These are phyloP conservation scores for Oreortyx pictus DNA, from an alignment of 2,797 vertebrate species.

Conservation along the genomic window DNA sequence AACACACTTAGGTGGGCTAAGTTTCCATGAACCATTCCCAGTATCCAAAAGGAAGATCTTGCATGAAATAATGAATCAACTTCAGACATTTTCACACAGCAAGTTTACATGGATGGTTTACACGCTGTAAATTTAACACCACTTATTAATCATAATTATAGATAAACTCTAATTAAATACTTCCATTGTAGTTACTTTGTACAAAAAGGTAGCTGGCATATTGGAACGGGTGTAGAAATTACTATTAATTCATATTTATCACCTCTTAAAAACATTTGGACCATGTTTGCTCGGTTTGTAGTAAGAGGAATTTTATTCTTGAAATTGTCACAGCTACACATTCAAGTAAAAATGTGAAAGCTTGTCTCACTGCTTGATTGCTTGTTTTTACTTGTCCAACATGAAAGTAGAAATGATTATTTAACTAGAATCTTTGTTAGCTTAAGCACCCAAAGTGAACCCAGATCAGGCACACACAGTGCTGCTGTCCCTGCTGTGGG, in stretches of 20 bases:
- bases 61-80: neutral
- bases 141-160: neutral
- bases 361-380: neutral
- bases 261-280: neutral
- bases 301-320: neutral
- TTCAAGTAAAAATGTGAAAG: neutral
- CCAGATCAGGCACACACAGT: fast-evolving
- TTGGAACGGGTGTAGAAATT: neutral
- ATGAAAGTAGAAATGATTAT: neutral
- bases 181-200: neutral
- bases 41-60: neutral
- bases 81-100: neutral
- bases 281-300: neutral
- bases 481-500: fast-evolving
- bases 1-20: neutral
- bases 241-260: neutral
- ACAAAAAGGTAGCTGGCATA: neutral
- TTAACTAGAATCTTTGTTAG: neutral
- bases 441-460: neutral
- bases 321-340: neutral
- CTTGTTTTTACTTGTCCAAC: neutral
- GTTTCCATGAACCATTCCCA: neutral
- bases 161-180: neutral
- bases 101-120: neutral
- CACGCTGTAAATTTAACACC: neutral